These are phyloP conservation scores for Sclerodermus sp. DNA, from an alignment of 2,888 invertebrate species.

Conservation along the genomic window DNA sequence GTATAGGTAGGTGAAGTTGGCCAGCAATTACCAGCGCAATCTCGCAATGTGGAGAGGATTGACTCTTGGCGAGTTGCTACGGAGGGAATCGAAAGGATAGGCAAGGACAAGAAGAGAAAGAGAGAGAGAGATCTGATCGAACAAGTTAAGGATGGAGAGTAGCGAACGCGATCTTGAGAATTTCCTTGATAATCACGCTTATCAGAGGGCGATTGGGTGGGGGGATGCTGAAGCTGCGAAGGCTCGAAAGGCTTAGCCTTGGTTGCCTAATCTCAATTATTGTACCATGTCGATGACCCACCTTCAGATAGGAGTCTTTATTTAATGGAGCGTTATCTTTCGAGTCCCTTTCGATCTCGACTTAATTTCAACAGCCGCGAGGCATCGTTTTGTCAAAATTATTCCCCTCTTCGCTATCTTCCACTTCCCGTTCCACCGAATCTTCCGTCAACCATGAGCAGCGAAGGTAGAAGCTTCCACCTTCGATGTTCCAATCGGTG, in stretches of 20 bases:
- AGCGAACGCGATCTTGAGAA: constrained; percentile 19
- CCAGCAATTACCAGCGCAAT: constrained; percentile 41
- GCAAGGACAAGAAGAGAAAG: constrained; percentile 15
- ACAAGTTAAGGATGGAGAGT: no score
- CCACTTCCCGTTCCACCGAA: no score
- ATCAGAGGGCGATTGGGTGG: neutral
- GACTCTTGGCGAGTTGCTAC: constrained; percentile 3
- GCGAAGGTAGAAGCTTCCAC: no score
- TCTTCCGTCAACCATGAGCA: no score
- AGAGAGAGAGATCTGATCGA: constrained; percentile 15
- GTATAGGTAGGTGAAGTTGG: constrained; percentile 28
- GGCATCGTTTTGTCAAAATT: constrained; percentile 41
- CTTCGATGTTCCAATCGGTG: no score
- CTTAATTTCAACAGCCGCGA: constrained; percentile 48
- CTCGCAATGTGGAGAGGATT: constrained; percentile 22
- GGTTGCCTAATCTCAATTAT: constrained; percentile 38
- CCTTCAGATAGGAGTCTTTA: no score
- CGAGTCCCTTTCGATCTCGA: constrained; percentile 23
- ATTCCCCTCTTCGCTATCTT: constrained; percentile 27
- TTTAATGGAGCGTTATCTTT: constrained; percentile 22
- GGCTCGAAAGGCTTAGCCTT: constrained; percentile 28
- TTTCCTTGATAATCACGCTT: constrained; percentile 7
- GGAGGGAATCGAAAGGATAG: constrained; percentile 6
- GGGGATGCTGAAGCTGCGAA: neutral
- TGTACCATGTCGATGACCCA: no score